Base-by-base conservation (phyloP, 2,888 invertebrate species). In the Hirtodrosophila confusa region DNA sequence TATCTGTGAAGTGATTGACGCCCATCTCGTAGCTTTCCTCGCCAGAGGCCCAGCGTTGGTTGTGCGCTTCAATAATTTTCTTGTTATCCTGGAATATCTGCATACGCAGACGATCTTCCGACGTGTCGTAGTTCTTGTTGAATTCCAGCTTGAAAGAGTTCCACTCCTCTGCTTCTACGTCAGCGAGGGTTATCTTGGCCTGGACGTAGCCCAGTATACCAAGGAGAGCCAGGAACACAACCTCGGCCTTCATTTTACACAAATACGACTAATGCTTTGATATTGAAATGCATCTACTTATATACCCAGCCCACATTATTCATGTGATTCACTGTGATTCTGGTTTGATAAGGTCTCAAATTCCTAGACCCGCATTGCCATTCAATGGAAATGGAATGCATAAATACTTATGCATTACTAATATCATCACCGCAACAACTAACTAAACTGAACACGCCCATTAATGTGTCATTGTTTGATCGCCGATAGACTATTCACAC, bases 1-100 rank as follows among this genome's bases (percentile, higher is more conserved):
- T 5, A 48, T 69, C 68, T 1, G 54, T 35, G 12, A 55, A 55
- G 10, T 69, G 29, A 51, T 69, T 68, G 6, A 69, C 29, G 0
- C 61, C 50, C 68, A 69, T 69, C 23, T 54, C 54, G 37, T 69
- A 60, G 12, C 36, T 54, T 44, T 60, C 68, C n/a, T 50, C 10
- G 2, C 68, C 68, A 6, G 36, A 10, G 0, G 12, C 40, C 9
- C n/a, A 68, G 29, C 69, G 67, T 12, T 54, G 6, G n/a, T 68
- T 68, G 33, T 68, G 68, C 2, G 27, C 39, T 0, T 62, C 55
- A 10, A 69, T 62, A 0, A 56, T 55, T 10, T 4, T 4, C 31
- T 51, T 69, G 23, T 69, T 69, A 3, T 47, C 35, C 35, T 17
- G 37, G 45, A 55, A 69, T 3, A 61, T 24, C 4, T 27, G 44